Percentiles rank a stretch among this genome's conserved stretches.
These are phyloP conservation scores for Linepithema humile DNA, from an alignment of 1,140 invertebrate genomes.

Conservation along the genomic window DNA sequence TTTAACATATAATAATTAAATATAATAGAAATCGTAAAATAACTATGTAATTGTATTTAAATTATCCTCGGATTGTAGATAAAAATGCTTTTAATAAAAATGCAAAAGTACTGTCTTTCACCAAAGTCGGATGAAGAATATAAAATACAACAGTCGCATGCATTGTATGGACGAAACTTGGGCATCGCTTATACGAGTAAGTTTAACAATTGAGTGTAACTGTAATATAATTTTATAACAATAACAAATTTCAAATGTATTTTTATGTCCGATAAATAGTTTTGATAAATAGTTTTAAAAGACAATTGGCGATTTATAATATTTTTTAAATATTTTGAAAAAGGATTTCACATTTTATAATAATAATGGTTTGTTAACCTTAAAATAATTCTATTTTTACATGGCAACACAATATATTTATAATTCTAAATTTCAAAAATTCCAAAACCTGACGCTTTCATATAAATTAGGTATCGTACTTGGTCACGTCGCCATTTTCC, in stretches of 20 bases:
- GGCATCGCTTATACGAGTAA: background rate
- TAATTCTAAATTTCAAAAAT: background rate
- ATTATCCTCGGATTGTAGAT: background rate
- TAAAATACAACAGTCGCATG: background rate
- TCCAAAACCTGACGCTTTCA: background rate
- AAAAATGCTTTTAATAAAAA: constrained; percentile 11
- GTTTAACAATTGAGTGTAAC: background rate
- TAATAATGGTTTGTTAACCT: no score
- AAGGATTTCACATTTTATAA: background rate
- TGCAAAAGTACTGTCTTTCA: background rate
- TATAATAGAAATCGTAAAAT: background rate
- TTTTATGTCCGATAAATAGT: background rate
- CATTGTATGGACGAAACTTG: background rate
- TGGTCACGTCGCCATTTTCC: background rate
- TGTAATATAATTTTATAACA: background rate
- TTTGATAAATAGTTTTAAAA: no score
- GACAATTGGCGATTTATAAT: no score
- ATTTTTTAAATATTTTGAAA: background rate
- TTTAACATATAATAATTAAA: background rate
- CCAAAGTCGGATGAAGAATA: background rate
- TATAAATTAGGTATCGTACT: background rate
- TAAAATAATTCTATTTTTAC: background rate
- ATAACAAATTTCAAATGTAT: background rate
- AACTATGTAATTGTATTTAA: background rate
- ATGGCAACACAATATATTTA: no score